phyloP scores from a whole-genome alignment of 2,113 vertebrate genomes.

The Baryphthengus martii region DNA sequence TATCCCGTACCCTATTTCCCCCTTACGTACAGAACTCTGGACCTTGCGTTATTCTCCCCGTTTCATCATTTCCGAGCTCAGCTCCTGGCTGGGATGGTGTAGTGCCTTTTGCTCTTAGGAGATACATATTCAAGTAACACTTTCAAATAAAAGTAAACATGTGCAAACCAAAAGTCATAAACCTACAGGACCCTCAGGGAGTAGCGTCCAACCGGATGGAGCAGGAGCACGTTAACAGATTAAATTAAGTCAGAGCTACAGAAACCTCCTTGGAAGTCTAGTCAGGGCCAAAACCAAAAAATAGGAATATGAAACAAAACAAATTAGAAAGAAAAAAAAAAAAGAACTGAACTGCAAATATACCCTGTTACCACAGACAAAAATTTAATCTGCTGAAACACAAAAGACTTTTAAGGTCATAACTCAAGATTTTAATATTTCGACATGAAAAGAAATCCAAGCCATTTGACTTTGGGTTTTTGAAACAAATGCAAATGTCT shows the following conservation, averaged over 20 bases:
- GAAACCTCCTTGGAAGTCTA: not conserved
- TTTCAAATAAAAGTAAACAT: slow-evolving; percentile 64
- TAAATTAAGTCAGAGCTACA: not conserved
- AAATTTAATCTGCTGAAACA: slow-evolving; percentile 39
- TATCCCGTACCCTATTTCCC: not conserved
- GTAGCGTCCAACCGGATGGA: not conserved
- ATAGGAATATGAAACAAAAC: not conserved
- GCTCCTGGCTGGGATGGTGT: not conserved
- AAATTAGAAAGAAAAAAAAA: not conserved
- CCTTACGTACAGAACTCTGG: not conserved
- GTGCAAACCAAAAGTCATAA: slow-evolving; percentile 65
- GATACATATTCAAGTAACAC: slow-evolving; percentile 73
- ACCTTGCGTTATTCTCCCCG: not conserved
- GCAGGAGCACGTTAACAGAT: not conserved
- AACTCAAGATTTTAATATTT: slow-evolving; percentile 73
- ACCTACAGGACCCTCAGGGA: not conserved
- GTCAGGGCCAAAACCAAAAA: not conserved
- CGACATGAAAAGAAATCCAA: slow-evolving; percentile 48
- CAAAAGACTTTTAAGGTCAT: slow-evolving; percentile 18
- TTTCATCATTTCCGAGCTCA: not conserved
- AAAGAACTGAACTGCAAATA: not conserved
- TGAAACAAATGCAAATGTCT: slow-evolving; percentile 34
- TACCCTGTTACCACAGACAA: slow-evolving; percentile 19
- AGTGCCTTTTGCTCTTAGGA: not conserved
- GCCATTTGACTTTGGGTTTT: slow-evolving; percentile 46